Base-by-base conservation (phyloP, 2,888 invertebrate species). In the Oligia latruncula region DNA sequence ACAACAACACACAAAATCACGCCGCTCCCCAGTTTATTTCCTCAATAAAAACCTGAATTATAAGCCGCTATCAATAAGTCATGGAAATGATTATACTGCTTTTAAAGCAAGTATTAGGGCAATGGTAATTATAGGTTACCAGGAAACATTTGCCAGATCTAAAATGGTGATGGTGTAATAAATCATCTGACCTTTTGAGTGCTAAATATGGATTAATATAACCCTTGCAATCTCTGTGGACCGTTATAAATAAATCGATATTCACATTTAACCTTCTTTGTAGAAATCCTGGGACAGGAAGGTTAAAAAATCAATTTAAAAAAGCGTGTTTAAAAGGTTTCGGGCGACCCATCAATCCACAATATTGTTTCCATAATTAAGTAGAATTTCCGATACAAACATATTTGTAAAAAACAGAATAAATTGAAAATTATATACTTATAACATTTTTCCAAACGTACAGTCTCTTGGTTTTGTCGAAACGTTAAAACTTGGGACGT, bases 351-450 rank as follows among this genome's bases (percentile, higher is more conserved):
- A 71, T 88, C 83, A 73, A 76, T 80, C 62, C 76, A 35, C 78
- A 68, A 83, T 85, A 88, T 88, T 88, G 88, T 85, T 86, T 86
- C 80, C 88, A 86, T 88, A 89, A 88, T 89, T 88, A 89, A 88
- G 79, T 82, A 71, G 81, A 82, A 71, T 81, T 84, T 71, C 29
- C 60, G 77, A 79, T 74, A 79, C 46, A 77, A 78, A 73, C 52
- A 74, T 80, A 72, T 60, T 23, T 70, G 52, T 15, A 15, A 20
- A 62, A 20, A 46, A 67, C 35, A n/a, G 2, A 35, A 29, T 40
- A 40, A 13, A 55, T 29, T 40, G 4, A 46, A 82, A 74, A 73
- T 49, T 35, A 4, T 46, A 40, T 23, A 43, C 43, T 43, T 43
- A 23, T 23, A 70, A 49, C 20, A 15, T 49, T 8, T 13, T 40